These are phyloP conservation scores for Crocuta crocuta DNA, from an alignment of 2,113 vertebrate species.

Conservation along the genomic window DNA sequence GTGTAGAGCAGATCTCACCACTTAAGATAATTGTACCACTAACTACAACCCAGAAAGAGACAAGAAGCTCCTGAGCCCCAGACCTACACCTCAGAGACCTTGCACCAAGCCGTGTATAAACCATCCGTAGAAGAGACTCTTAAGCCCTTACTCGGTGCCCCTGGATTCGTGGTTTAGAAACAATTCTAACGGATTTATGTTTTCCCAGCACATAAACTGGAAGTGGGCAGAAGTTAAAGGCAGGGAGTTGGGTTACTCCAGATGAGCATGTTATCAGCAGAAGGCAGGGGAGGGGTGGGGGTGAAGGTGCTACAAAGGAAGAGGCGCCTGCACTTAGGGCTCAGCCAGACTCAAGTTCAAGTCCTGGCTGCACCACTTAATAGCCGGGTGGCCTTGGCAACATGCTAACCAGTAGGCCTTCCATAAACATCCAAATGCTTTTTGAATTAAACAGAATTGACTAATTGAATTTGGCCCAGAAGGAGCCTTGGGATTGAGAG, in stretches of 20 bases:
- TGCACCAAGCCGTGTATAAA: neutral
- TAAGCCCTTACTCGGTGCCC: neutral
- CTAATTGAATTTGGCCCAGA: conserved; percentile 28
- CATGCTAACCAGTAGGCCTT: conserved; percentile 49
- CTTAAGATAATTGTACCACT: neutral
- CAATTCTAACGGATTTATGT: neutral
- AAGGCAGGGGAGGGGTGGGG: neutral
- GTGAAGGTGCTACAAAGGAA: neutral
- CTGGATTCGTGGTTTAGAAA: neutral
- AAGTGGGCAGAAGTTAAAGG: neutral
- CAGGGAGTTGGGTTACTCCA: neutral
- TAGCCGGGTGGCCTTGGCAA: conserved; percentile 59
- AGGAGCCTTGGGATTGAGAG: neutral
- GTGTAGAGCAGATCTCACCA: neutral
- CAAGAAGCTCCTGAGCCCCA: neutral
- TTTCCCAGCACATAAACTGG: neutral
- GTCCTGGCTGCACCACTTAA: conserved; percentile 38
- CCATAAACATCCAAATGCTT: conserved; percentile 63
- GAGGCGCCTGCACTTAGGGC: neutral
- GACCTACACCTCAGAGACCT: neutral
- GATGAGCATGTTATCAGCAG: neutral
- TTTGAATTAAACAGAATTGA: conserved; percentile 66
- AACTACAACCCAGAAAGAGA: neutral
- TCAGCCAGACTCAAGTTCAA: conserved; percentile 62
- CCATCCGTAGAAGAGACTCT: neutral